Evolutionary conservation across 2,797 vertebrate genomes (phyloP).

Genomic region (Sciurus vulgaris): DNA sequence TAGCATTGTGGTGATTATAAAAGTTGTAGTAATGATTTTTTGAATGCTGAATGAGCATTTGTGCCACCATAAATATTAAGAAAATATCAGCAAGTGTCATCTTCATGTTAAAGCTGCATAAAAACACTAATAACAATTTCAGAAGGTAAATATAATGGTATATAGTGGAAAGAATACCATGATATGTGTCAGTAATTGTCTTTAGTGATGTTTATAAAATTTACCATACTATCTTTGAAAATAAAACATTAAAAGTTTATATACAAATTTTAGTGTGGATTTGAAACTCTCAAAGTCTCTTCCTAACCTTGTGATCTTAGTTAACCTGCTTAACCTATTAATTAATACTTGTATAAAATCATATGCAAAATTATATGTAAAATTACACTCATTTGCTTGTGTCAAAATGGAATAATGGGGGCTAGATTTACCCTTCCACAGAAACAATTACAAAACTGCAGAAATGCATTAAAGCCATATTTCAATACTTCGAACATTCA

Average conservation of each 20-base stretch:
- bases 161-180: neutral
- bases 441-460: neutral
- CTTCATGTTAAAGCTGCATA: neutral
- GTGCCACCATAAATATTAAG: neutral
- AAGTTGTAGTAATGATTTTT: neutral
- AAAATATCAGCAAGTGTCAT: neutral
- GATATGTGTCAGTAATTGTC: neutral
- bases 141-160: neutral
- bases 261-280: neutral
- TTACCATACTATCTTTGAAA: slow-evolving; percentile 1
- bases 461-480: neutral
- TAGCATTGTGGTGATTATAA: neutral
- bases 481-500: neutral
- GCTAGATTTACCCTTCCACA: accelerated
- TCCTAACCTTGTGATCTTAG: neutral
- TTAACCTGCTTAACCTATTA: neutral
- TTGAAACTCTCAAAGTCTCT: neutral
- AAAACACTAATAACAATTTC: slow-evolving; percentile 2
- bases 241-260: neutral
- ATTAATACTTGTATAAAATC: neutral
- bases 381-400: neutral
- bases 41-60: neutral
- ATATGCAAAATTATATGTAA: neutral
- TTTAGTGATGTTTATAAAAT: slow-evolving; percentile 42
- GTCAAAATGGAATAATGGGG: neutral